Conservation (phyloP, 2,888 invertebrate genomes). For the Boloria euphrosyne region DNA sequence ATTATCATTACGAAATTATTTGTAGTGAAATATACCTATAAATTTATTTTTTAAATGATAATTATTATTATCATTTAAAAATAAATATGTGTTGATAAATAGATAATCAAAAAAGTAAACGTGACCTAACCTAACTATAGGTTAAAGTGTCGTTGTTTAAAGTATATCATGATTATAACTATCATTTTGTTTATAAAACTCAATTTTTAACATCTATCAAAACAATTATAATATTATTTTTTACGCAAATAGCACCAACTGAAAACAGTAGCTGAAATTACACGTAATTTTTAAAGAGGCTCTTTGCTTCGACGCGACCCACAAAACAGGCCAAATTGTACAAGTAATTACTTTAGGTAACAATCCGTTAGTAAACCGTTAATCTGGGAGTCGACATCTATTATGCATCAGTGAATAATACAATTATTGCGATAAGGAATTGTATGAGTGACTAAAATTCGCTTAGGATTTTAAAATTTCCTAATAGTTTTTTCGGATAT, state of each 20-base stretch:
- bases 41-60: too few species aligned
- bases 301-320: constrained; percentile 6
- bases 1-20: too few species aligned
- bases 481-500: too few species aligned
- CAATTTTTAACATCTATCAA: neutral
- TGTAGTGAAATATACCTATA: too few species aligned
- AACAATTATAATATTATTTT: neutral
- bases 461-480: neutral
- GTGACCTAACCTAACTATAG: too few species aligned
- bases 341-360: constrained; percentile 55
- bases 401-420: constrained; percentile 23
- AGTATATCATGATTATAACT: too few species aligned
- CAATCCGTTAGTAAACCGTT: constrained; percentile 45
- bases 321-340: constrained; percentile 49
- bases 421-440: constrained; percentile 9
- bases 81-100: too few species aligned
- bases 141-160: too few species aligned
- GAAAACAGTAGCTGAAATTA: constrained; percentile 22
- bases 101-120: too few species aligned
- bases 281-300: constrained; percentile 29
- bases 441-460: neutral
- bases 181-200: too few species aligned
- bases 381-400: constrained; percentile 35
- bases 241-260: neutral
- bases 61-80: too few species aligned